Evolutionary conservation across 2,888 invertebrate species (phyloP).

Genomic region (Cremastobaeus sp.): DNA sequence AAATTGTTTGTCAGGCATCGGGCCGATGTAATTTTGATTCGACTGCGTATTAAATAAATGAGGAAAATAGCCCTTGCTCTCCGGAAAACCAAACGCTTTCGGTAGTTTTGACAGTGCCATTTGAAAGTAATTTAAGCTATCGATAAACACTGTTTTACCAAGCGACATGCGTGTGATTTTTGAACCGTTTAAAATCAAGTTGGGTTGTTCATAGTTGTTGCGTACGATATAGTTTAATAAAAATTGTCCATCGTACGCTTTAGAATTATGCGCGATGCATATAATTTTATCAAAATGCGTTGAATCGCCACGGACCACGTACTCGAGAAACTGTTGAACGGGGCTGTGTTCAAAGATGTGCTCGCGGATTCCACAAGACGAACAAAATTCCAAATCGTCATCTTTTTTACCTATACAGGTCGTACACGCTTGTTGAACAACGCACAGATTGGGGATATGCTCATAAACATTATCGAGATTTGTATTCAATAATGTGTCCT

Average conservation of each 20-base stretch:
- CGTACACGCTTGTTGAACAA: slow-evolving; percentile 8
- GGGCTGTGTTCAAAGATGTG: slow-evolving; percentile 28
- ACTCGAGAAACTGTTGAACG: slow-evolving; percentile 32
- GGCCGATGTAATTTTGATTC: slow-evolving; percentile 57
- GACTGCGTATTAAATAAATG: slow-evolving; percentile 62
- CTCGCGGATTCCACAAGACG: slow-evolving; percentile 18
- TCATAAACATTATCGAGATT: slow-evolving; percentile 1
- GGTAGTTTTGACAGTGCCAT: slow-evolving; percentile 64
- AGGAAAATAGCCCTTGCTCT: slow-evolving; percentile 59
- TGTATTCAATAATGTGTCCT: not conserved
- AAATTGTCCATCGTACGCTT: slow-evolving; percentile 15
- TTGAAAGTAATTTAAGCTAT: slow-evolving; percentile 62
- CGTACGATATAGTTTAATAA: slow-evolving; percentile 2
- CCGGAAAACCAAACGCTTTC: slow-evolving; percentile 64
- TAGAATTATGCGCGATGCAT: slow-evolving; percentile 44
- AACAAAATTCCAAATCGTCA: not conserved
- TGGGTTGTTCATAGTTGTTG: slow-evolving; percentile 22
- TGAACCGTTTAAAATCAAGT: slow-evolving; percentile 60
- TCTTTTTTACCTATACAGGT: slow-evolving; percentile 71
- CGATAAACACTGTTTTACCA: slow-evolving; percentile 53
- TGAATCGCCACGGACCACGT: slow-evolving; percentile 7
- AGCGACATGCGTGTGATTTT: slow-evolving; percentile 57
- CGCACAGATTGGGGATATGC: slow-evolving; percentile 12
- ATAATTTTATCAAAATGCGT: slow-evolving; percentile 28
- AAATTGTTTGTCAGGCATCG: slow-evolving; percentile 46